Base-by-base conservation (phyloP, 2,888 invertebrate species). In the Hemaris fuciformis region DNA sequence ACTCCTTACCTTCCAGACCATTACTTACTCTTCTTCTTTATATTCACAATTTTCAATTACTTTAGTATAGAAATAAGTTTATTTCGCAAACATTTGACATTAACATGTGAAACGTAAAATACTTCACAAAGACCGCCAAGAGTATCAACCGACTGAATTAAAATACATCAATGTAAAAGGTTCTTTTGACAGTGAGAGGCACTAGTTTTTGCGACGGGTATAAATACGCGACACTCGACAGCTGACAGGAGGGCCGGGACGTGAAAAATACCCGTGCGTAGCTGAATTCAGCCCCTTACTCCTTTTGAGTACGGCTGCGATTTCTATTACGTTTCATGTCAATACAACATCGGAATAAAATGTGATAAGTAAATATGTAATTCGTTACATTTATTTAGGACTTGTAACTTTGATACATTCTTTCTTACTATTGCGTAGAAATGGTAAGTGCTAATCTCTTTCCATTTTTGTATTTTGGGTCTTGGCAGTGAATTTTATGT, bases 111-210 rank as follows among this genome's bases (percentile, higher is more conserved):
- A n/a, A 10, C 7, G 48, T 25, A 48, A 48, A 43, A 48, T 48
- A 25, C 25, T 5, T 27, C 27, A 25, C 48, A 48, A 48, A 48
- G 23, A 7, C 0, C 23, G 46, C 4, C 25, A 27, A 15, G 15
- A 25, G 15, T 48, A 27, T 27, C 25, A 48, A 48, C 25, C n/a
- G 48, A 8, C 25, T 15, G 48, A 48, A 48, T 48, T 48, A 27
- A 48, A 48, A 48, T 25, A 46, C 46, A 46, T 46, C 22, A 46
- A 46, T 23, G 48, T 25, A 27, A 43, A 48, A 48, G 48, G 48
- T 48, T 48, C 27, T 25, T 48, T 25, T 8, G 5, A 48, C 25
- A 15, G 27, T 27, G 48, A 48, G 25, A 27, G 8, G 27, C 25
- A 48, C 27, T 27, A 25, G 2, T 27, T 25, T 25, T 48, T 38